Evolutionary conservation across 2,113 vertebrate genomes (phyloP).

Genomic region (Oncorhynchus masou): DNA sequence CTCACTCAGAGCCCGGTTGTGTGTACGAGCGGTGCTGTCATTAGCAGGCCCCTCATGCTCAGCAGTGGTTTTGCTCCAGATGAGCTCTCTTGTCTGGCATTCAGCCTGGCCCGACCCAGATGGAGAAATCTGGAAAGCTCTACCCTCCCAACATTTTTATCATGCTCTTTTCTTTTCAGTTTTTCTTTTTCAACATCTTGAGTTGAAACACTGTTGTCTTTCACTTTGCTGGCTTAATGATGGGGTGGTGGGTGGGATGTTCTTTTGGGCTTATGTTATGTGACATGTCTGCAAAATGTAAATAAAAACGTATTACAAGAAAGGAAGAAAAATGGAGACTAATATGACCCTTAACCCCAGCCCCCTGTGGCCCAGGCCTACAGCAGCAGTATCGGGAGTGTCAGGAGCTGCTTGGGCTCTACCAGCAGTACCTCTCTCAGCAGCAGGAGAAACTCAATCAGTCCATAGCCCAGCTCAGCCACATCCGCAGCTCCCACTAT

Average conservation of each 20-base stretch:
- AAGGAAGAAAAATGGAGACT: too few relatives aligned
- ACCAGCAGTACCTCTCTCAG: slow-evolving; percentile 92
- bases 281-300: not conserved
- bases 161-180: slow-evolving; percentile 20
- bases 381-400: slow-evolving; percentile 95
- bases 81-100: slow-evolving; percentile 72
- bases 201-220: slow-evolving; percentile 2
- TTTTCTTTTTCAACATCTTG: not conserved
- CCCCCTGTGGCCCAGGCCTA: slow-evolving; percentile 76
- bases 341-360: slow-evolving; percentile 76
- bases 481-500: slow-evolving; percentile 43
- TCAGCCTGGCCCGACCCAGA: slow-evolving; percentile 67
- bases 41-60: slow-evolving; percentile 72
- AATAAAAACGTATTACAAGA: too few relatives aligned
- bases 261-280: not conserved
- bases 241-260: not conserved
- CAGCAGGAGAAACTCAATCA: slow-evolving; percentile 88
- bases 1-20: slow-evolving; percentile 26
- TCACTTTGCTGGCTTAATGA: not conserved
- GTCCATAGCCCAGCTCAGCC: slow-evolving; percentile 81
- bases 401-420: slow-evolving; percentile 92
- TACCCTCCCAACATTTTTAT: slow-evolving; percentile 56
- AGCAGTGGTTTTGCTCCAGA: slow-evolving; percentile 73
- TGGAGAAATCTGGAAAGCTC: slow-evolving; percentile 57
- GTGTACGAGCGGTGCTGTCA: slow-evolving; percentile 58